Evolutionary conservation across 2,797 vertebrate genomes (phyloP), one percentile per base, ranked within the genome.

Genomic region (Tragelaphus oryx): DNA sequence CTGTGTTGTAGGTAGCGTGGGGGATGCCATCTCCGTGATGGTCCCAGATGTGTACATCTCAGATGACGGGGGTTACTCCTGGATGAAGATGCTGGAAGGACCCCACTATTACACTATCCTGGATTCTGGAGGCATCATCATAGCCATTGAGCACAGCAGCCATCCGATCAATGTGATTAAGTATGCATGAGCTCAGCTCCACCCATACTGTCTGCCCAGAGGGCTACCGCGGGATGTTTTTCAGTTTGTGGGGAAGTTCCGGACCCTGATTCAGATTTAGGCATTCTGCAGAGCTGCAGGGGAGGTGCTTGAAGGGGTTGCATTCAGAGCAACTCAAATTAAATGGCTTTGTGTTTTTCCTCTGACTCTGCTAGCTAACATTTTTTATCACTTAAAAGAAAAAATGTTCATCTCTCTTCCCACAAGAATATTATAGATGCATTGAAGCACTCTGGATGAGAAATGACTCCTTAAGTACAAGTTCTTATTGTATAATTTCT

Each of bases 61-160:
- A 28, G 99, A 99, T 88, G 99, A 99, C 10, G 99, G 99, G 0
- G 99, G 99, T 14, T 99, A 99, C 98, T 99, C 99, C 8, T 99
- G 99, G 99, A 95, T 98, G 0, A 98, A 98, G 97, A 99, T 99
- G 95, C 98, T 99, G 48, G 89, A 98, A 85, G 99, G 99, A 22
- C 99, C 99, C 0, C 99, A 99, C 98, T 99, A 99, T 94, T 99
- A 99, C 0, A 99, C 99, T 95, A 99, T 99, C 91, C 98, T 99
- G 97, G 99, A 99, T 95, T 99, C 99, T 0, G 99, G 99, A 16
- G 99, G 99, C 18, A 98, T 99, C 95, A 98, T 99, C 55, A 99
- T 99, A 81, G 99, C 99, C 30, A 98, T 99, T 50, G 98, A 99
- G 94, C 99, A 99, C 95, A 99, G 81, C 89, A 92, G 80, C 78